Conservation (phyloP, 2,113 vertebrate species). For the Chaetorhynchus papuensis region DNA sequence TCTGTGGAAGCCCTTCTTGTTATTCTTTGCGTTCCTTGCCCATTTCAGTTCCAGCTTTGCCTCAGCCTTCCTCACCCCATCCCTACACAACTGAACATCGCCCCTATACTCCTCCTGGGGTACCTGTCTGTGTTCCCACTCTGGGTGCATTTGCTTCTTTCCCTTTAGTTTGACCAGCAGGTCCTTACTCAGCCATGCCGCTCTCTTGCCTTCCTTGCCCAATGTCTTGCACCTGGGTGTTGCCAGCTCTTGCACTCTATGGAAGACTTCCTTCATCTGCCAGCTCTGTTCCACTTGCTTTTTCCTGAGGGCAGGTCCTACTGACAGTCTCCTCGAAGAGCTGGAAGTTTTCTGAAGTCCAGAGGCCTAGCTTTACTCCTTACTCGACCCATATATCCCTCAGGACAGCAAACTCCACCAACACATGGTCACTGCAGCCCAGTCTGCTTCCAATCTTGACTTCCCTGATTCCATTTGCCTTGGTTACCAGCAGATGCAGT, state of each 20-base stretch:
- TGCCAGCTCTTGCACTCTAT: background rate
- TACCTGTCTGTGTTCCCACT: background rate
- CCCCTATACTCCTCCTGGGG: background rate
- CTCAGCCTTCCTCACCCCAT: background rate
- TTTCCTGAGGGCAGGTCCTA: background rate
- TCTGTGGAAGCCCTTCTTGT: background rate
- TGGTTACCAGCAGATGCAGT: background rate
- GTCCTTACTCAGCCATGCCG: accelerated
- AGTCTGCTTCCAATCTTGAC: no score
- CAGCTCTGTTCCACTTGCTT: background rate
- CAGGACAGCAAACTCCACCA: background rate
- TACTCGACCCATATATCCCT: background rate
- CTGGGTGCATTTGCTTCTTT: background rate
- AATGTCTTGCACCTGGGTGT: background rate
- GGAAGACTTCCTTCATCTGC: background rate
- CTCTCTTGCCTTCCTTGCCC: background rate
- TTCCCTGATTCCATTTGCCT: accelerated
- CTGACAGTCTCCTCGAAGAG: background rate
- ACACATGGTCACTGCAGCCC: background rate
- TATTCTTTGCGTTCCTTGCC: background rate
- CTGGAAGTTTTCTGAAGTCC: background rate
- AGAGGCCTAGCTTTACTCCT: background rate
- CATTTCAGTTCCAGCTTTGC: background rate
- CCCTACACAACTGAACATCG: accelerated
- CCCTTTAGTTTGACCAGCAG: background rate